Evolutionary conservation across 2,113 vertebrate genomes (phyloP).

Genomic region (Crypturellus undulatus): DNA sequence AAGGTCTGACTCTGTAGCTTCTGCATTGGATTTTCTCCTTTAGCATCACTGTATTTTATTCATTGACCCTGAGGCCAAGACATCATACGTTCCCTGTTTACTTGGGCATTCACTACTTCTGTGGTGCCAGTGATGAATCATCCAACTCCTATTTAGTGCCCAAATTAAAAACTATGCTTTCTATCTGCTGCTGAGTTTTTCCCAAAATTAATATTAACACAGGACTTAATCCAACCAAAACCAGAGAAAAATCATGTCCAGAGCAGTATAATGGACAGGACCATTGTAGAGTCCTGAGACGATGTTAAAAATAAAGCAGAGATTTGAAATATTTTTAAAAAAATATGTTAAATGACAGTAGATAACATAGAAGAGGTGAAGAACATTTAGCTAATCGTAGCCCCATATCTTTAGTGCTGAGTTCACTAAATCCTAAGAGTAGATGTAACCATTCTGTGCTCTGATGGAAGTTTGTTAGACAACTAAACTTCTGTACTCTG

Average conservation of each 20-base stretch:
- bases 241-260: neutral
- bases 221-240: neutral
- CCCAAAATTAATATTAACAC: neutral
- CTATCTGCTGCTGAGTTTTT: neutral
- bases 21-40: neutral
- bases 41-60: neutral
- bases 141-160: neutral
- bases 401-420: neutral
- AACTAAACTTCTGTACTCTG: neutral
- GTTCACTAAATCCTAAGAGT: neutral
- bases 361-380: neutral
- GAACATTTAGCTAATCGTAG: neutral
- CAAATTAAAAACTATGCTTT: neutral
- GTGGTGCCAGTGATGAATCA: neutral
- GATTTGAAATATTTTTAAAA: neutral
- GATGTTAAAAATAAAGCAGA: neutral
- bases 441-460: neutral
- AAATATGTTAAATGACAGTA: neutral
- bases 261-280: neutral
- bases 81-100: neutral
- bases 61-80: neutral
- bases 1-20: neutral
- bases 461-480: rapidly evolving
- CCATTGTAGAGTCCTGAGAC: neutral
- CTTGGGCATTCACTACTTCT: neutral